Evolutionary conservation across 2,113 vertebrate genomes (phyloP).

Genomic region (Bucco capensis): DNA sequence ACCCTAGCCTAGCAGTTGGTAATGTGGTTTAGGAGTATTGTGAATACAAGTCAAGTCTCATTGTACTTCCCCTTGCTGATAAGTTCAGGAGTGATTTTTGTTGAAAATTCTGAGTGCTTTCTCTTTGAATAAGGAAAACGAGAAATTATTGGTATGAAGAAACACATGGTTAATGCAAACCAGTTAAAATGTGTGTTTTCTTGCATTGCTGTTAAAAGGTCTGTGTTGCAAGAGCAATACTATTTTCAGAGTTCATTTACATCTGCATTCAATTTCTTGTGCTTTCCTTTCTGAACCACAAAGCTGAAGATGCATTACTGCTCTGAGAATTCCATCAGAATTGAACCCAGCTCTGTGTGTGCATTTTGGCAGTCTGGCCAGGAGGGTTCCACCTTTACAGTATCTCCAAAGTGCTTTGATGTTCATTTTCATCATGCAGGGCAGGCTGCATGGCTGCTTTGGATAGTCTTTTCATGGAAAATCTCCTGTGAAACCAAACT

Average conservation of each 20-base stretch:
- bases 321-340: neutral
- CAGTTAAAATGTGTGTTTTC: neutral
- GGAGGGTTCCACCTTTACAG: neutral
- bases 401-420: neutral
- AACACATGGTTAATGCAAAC: neutral
- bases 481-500: neutral
- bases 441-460: neutral
- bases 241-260: conserved; percentile 16
- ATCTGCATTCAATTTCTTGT: conserved; percentile 1
- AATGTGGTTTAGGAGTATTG: neutral
- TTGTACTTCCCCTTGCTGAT: neutral
- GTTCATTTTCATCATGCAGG: neutral
- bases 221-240: neutral
- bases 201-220: neutral
- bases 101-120: neutral
- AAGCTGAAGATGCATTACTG: neutral
- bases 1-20: neutral
- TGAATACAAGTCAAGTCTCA: neutral
- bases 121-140: neutral
- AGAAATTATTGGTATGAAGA: neutral
- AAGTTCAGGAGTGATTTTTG: neutral
- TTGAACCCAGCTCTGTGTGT: neutral
- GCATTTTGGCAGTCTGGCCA: neutral
- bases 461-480: neutral
- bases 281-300: neutral